phyloP scores from a whole-genome alignment of 1,140 invertebrate genomes.

The Drosophila ficusphila region DNA sequence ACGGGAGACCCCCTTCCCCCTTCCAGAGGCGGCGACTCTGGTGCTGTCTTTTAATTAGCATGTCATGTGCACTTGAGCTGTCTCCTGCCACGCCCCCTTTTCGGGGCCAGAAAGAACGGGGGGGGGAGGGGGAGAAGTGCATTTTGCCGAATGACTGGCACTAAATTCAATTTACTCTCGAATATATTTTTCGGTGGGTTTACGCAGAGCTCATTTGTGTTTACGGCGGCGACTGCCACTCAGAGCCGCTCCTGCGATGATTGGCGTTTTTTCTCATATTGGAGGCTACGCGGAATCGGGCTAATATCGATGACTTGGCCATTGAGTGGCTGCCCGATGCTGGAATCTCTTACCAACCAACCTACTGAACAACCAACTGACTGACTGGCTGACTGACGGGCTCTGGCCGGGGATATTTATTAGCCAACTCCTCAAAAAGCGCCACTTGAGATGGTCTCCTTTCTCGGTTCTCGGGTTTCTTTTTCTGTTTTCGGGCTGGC shows the following conservation, averaged over 20 bases:
- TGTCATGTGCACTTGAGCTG: slow-evolving; percentile 77
- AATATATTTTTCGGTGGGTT: slow-evolving; percentile 54
- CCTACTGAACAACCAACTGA: slow-evolving; percentile 8
- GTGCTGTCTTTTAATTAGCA: slow-evolving; percentile 81
- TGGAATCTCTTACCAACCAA: slow-evolving; percentile 1
- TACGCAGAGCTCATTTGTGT: slow-evolving; percentile 46
- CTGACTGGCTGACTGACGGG: slow-evolving; percentile 42
- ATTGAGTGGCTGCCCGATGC: slow-evolving; percentile 65
- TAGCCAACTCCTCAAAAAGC: slow-evolving; percentile 65
- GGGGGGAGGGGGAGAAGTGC: slow-evolving; percentile 56
- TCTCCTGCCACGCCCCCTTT: slow-evolving; percentile 56
- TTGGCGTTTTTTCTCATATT: slow-evolving; percentile 64
- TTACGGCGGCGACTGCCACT: slow-evolving; percentile 61
- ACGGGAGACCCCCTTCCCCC: background rate
- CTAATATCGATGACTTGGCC: slow-evolving; percentile 80
- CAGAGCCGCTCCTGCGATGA: slow-evolving; percentile 78
- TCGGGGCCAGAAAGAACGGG: background rate
- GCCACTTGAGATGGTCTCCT: slow-evolving; percentile 63
- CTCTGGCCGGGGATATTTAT: slow-evolving; percentile 62
- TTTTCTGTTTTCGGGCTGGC: slow-evolving; percentile 61
- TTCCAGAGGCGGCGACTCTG: slow-evolving; percentile 45
- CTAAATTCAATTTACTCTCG: slow-evolving; percentile 77
- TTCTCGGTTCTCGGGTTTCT: slow-evolving; percentile 11
- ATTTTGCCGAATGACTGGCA: slow-evolving; percentile 80
- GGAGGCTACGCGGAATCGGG: slow-evolving; percentile 68